Evolutionary conservation across 92 coral and sea anemone genomes (phyloP).

Genomic region (Epizoanthus rinbou): DNA sequence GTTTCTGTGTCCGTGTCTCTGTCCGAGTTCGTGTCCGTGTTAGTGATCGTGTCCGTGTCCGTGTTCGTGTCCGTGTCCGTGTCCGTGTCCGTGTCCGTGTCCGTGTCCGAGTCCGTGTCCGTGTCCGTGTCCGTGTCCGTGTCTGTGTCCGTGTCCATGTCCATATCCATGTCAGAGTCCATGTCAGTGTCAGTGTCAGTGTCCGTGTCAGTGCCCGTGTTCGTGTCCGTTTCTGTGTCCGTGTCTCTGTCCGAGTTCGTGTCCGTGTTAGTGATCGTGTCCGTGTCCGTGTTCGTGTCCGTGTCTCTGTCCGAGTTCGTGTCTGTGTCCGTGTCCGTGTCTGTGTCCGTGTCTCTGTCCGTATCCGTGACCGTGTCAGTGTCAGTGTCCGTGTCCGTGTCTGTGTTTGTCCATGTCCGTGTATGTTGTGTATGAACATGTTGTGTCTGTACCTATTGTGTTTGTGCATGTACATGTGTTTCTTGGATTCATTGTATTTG

Average conservation of each 20-base stretch:
- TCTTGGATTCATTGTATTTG: too few species aligned
- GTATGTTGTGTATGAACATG: too few species aligned
- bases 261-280: not conserved
- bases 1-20: too few species aligned
- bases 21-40: too few species aligned
- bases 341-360: not conserved
- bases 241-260: not conserved
- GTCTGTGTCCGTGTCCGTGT: not conserved
- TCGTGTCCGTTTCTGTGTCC: not conserved
- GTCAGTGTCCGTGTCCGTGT: not conserved
- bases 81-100: not conserved
- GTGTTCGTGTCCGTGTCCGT: too few species aligned
- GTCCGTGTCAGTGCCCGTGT: not conserved
- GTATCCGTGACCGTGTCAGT: not conserved
- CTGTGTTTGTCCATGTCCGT: not conserved
- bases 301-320: not conserved
- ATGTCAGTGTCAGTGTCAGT: not conserved
- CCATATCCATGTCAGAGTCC: not conserved
- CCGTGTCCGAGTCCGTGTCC: too few species aligned
- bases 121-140: not conserved
- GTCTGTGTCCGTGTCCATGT: not conserved
- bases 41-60: too few species aligned
- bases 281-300: not conserved
- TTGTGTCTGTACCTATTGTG: not conserved
- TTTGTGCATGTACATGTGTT: too few species aligned